A percentile compares a stretch with the other conserved stretches of the same genome.
Evolutionary conservation across 2,797 vertebrate genomes (phyloP).

Genomic region (Scomberomorus guttatus): DNA sequence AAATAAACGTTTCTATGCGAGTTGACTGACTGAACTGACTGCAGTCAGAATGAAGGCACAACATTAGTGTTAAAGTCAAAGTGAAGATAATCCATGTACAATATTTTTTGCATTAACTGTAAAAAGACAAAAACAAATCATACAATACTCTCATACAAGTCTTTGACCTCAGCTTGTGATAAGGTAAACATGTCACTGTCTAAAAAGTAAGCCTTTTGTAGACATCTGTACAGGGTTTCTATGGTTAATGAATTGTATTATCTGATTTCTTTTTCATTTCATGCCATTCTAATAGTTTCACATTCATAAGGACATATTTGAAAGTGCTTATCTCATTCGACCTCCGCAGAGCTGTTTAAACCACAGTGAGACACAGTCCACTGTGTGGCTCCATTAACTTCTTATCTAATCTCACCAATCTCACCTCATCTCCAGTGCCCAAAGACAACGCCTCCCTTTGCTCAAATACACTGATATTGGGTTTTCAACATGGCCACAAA

Average conservation of each 20-base stretch:
- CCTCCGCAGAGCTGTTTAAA: slow-evolving; percentile 18
- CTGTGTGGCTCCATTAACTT: slow-evolving; percentile 29
- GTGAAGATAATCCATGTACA: too few species aligned
- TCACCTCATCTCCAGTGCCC: not conserved
- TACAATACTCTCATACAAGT: too few species aligned
- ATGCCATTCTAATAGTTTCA: not conserved
- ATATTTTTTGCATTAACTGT: too few species aligned
- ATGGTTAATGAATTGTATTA: not conserved
- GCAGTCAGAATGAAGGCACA: too few species aligned
- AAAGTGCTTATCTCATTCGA: slow-evolving; percentile 10
- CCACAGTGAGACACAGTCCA: slow-evolving; percentile 11
- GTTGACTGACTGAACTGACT: too few species aligned
- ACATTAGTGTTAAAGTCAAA: too few species aligned
- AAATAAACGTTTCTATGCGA: too few species aligned
- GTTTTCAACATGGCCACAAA: not conserved
- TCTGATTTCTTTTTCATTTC: slow-evolving; percentile 13
- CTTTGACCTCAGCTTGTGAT: not conserved
- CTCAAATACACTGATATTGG: not conserved
- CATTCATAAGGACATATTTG: not conserved
- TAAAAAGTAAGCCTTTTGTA: not conserved
- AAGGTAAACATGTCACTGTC: not conserved
- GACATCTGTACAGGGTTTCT: not conserved
- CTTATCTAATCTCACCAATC: slow-evolving; percentile 42
- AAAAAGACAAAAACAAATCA: too few species aligned
- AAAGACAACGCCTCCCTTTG: not conserved